A percentile compares a stretch with the other conserved stretches of the same genome.
phyloP scores from a whole-genome alignment of 2,113 vertebrate species.

The Myanophis thanlyinensis region DNA sequence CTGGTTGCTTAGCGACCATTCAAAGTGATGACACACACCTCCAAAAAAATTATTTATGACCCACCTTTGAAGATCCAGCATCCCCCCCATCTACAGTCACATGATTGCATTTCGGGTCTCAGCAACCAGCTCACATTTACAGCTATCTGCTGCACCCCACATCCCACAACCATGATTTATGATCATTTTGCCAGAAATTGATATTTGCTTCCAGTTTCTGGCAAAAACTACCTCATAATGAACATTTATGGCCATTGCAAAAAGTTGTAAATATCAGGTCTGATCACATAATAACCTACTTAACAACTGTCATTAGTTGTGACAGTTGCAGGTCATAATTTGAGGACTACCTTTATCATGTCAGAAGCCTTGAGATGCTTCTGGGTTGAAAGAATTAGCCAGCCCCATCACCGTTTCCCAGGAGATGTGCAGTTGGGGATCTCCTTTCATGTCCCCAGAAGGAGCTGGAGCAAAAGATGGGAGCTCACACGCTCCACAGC shows the following conservation, averaged over 20 bases:
- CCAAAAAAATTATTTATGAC: not conserved
- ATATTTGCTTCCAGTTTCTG: not conserved
- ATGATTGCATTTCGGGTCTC: not conserved
- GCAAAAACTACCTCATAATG: not conserved
- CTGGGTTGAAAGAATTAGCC: no score
- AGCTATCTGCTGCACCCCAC: not conserved
- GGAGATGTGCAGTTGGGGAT: no score
- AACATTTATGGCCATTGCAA: not conserved
- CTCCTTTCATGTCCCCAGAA: no score
- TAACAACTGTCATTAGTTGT: not conserved
- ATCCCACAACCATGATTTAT: not conserved
- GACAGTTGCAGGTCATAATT: not conserved
- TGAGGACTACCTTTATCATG: not conserved
- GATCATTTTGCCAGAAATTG: not conserved
- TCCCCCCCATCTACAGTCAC: not conserved
- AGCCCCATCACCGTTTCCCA: no score
- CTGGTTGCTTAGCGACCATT: not conserved
- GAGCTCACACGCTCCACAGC: no score
- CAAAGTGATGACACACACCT: not conserved
- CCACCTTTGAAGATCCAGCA: not conserved
- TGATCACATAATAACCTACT: not conserved
- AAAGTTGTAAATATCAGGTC: not conserved
- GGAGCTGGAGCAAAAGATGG: no score
- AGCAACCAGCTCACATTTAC: not conserved
- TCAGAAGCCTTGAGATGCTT: not conserved